Evolutionary conservation across 2,797 vertebrate species (phyloP), one percentile per base, ranked within the genome.

Genomic region (Bothrops alternatus): DNA sequence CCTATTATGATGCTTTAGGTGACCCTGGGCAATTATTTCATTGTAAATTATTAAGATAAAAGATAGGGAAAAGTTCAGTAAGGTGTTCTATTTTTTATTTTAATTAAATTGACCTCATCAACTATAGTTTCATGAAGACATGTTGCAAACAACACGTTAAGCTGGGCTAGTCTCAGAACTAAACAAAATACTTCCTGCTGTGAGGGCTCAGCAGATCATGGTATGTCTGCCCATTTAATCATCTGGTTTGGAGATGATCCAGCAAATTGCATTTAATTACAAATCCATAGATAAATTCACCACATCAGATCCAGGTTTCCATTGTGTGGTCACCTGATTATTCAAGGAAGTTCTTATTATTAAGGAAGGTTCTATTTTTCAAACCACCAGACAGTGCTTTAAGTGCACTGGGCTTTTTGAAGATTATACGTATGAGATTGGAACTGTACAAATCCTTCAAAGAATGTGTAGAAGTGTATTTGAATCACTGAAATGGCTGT

Each of bases 1-100:
- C 85, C 55, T 56, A 20, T 1, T 90, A 85, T 42, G 0, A 0
- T 0, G 7, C 11, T 32, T 87, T 47, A 11, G 0, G 4, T 5
- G 20, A 82, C 73, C 73, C 73, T 82, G 37, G 37, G 37, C 37
- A 47, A 82, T 82, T 82, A 82, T 82, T 82, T 82, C 2, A 86
- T 55, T 91, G n/a, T 23, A 61, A 53, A 86, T 86, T 61, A 4
- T 93, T 86, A 55, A 94, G 55, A 58, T 32, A 61, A 1, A 78
- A 1, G 0, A 69, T 82, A 73, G 91, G 57, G 6, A 14, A 89
- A 61, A 63, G 10, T 26, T 63, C 42, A 57, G 1, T 20, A 73
- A 95, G 28, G 92, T 42, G 25, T 90, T 90, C 73, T 82, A 82
- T 47, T 82, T 82, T 56, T 90, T 14, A 3, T 4, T 14, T 56